Conservation (phyloP, 2,113 vertebrate species). For the Ctenodactylus gundi region DNA sequence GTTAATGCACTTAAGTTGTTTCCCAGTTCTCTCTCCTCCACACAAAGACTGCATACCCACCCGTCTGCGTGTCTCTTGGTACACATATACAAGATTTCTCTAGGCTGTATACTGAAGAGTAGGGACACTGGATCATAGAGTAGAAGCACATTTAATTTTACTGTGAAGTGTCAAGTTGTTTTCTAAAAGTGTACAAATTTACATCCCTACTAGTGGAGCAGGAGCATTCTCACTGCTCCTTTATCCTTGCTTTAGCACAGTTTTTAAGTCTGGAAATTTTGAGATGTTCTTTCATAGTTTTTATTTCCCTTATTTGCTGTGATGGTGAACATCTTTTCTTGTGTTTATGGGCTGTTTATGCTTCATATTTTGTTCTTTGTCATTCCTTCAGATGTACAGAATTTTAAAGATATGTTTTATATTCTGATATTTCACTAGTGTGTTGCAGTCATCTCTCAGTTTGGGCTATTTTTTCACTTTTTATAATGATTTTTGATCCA, state of each 20-base stretch:
- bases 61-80: not conserved
- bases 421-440: not conserved
- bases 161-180: not conserved
- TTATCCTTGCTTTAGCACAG: not conserved
- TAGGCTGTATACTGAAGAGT: not conserved
- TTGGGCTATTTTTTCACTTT: not conserved
- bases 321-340: not conserved
- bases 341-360: not conserved
- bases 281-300: not conserved
- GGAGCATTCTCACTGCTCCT: not conserved
- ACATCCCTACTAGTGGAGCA: not conserved
- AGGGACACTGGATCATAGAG: not conserved
- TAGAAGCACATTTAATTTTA: not conserved
- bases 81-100: constrained; percentile 4
- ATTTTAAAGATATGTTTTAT: constrained; percentile 28
- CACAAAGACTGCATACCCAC: not conserved
- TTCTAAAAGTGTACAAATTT: not conserved
- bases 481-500: not conserved
- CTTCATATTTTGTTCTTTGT: not conserved
- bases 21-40: not conserved
- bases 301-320: constrained; percentile 16
- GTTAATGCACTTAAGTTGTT: not conserved
- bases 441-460: not conserved
- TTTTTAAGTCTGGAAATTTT: not conserved
- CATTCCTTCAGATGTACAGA: constrained; percentile 25